Evolutionary conservation across 2,888 invertebrate genomes (phyloP), one percentile per base, ranked within the genome.

Genomic region (Zaprionus obscuricornis): DNA sequence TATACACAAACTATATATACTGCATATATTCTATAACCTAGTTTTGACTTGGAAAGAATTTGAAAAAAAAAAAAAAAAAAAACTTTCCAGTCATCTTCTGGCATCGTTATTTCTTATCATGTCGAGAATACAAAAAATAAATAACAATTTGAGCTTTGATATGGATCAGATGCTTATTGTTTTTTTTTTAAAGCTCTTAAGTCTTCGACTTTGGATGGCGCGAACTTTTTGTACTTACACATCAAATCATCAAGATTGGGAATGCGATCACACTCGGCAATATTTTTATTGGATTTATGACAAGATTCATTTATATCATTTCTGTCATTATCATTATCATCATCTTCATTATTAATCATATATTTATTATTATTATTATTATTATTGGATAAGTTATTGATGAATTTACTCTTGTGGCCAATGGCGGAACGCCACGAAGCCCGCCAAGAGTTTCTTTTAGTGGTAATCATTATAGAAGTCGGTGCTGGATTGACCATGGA

Each of bases 371-470:
- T 59, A 20, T 46, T 39, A 16, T 8, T 42, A 13, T 29, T 46
- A 26, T n/a, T 26, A 10, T 6, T 22, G 36, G 13, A 17, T 46
- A 11, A 11, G 18, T 10, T 45, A 33, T 33, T 42, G 26, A 29
- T 29, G 42, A 63, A 22, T 47, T 83, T 74, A 29, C 2, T 36
- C 50, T 66, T 83, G 42, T 36, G 49, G 20, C 58, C 76, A 45
- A 65, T 52, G 27, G 85, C 83, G 20, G 85, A 50, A 17, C 87
- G 83, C 86, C 86, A 88, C 31, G 86, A 71, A 72, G 74, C 69
- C 40, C 89, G 88, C 87, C 87, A 88, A 33, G 87, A 84, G 59
- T 74, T 83, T 40, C 75, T 60, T 67, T 87, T 88, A 10, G 64
- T 76, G 31, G 73, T 73, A 66, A 85, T 72, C 66, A 74, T 60